Percentiles rank a stretch among this genome's conserved stretches.
phyloP scores from a whole-genome alignment of 2,113 vertebrate species.

The Sebastes fasciatus region DNA sequence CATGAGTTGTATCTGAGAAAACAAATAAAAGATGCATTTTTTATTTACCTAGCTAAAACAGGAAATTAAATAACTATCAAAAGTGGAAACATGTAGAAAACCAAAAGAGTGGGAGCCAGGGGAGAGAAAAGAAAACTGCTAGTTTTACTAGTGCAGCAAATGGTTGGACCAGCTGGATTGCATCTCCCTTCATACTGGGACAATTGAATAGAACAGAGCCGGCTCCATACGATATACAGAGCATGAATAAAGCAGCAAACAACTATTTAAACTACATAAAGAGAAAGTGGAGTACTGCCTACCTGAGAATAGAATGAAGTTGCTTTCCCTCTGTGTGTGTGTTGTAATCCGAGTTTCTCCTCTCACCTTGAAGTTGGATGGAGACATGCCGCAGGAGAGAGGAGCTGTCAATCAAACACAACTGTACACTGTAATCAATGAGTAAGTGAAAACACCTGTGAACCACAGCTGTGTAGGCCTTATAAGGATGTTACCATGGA shows the following conservation, averaged over 20 bases:
- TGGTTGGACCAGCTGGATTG: background rate
- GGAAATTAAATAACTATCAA: background rate
- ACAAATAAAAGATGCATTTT: background rate
- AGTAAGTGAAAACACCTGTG: constrained; percentile 39
- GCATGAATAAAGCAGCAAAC: no score
- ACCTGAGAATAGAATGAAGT: no score
- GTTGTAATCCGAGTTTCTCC: no score
- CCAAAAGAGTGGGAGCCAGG: background rate
- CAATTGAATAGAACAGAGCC: no score
- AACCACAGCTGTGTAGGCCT: background rate
- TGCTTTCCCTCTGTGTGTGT: no score
- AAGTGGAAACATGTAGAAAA: background rate
- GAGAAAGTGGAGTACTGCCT: no score
- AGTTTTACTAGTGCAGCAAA: background rate
- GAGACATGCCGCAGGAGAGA: background rate
- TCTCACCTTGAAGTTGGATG: background rate
- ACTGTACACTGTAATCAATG: background rate
- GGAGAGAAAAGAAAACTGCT: background rate
- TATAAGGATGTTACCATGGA: background rate
- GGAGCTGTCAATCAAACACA: background rate
- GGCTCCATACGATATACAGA: no score
- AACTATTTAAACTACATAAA: no score
- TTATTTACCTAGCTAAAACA: background rate
- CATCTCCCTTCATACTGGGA: background rate
- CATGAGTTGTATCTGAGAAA: background rate